Evolutionary conservation across 2,797 vertebrate species (phyloP), one percentile per base, ranked within the genome.

Genomic region (Borostomias antarcticus): DNA sequence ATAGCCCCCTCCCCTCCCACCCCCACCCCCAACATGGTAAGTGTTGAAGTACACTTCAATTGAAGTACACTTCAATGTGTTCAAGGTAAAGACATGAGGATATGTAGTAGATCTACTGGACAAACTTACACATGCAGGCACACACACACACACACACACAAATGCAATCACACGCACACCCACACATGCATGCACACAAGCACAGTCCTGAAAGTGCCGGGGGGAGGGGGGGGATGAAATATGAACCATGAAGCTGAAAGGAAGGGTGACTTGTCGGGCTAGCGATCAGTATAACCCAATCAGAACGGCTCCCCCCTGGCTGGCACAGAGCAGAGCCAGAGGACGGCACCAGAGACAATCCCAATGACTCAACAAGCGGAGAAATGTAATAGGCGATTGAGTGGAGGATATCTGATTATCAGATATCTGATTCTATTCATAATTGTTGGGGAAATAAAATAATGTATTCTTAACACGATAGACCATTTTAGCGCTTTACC

Each of bases 201-300:
- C 53, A 30, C 26, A 66, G 3, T 25, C n/a, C 10, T 11, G 1
- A 64, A 30, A 32, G 43, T 23, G 23, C 45, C 10, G 15, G 21
- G n/a, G n/a, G n/a, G n/a, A n/a, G n/a, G n/a, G n/a, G n/a, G 25
- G 17, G 52, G 32, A 5, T 58, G 29, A 59, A 72, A 51, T 33
- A 13, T 59, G 21, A 64, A 56, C 68, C 33, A 62, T 43, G 40
- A 19, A 62, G 45, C 23, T 52, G 48, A 54, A 70, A 68, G n/a
- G n/a, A n/a, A n/a, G 47, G 64, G 48, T 64, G 61, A 62, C 26
- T 47, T 58, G 53, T 70, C 58, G 68, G 51, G 17, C 29, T 3
- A 3, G 29, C n/a, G 37, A 57, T 76, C 70, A 68, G 70, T 73
- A 68, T 64, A 65, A 73, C 68, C 68, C 67, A 73, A 60, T 76